Percentiles rank a stretch among this genome's conserved stretches.
These are phyloP conservation scores for Oreochromis spilurus DNA, from an alignment of 2,113 vertebrate species.

Conservation along the genomic window DNA sequence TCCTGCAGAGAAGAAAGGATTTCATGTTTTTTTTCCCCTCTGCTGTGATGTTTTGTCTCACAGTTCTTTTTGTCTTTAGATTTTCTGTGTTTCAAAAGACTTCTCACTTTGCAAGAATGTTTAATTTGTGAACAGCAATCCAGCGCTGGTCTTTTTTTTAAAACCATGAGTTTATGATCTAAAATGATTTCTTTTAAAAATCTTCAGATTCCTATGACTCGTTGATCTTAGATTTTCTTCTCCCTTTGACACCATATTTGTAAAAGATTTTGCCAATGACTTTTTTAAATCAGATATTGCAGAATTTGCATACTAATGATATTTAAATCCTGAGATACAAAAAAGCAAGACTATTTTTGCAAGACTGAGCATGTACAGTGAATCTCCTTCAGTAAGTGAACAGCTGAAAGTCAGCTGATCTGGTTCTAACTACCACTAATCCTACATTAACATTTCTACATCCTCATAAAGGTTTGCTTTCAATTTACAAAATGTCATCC, in stretches of 20 bases:
- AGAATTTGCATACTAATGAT: not conserved
- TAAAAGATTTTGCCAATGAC: not conserved
- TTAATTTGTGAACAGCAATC: not conserved
- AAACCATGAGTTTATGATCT: not conserved
- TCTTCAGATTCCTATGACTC: not conserved
- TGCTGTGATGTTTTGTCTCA: constrained; percentile 2
- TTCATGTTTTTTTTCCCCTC: not conserved
- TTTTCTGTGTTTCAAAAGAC: not conserved
- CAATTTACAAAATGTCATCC: not conserved
- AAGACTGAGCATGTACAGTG: not conserved
- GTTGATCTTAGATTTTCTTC: not conserved
- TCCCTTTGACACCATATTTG: not conserved
- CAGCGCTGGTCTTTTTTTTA: not conserved
- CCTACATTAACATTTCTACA: constrained; percentile 3
- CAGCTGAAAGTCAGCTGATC: not conserved
- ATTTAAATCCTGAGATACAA: not conserved
- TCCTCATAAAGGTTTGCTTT: not conserved
- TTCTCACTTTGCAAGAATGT: not conserved
- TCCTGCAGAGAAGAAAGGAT: constrained; percentile 6
- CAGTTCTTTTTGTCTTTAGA: not conserved
- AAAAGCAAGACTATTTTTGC: not conserved
- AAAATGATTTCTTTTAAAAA: not conserved
- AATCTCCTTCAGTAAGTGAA: not conserved
- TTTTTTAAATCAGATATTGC: not conserved
- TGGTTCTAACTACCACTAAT: not conserved